Conservation (phyloP, 2,113 vertebrate genomes). For the Hemicordylus capensis region DNA sequence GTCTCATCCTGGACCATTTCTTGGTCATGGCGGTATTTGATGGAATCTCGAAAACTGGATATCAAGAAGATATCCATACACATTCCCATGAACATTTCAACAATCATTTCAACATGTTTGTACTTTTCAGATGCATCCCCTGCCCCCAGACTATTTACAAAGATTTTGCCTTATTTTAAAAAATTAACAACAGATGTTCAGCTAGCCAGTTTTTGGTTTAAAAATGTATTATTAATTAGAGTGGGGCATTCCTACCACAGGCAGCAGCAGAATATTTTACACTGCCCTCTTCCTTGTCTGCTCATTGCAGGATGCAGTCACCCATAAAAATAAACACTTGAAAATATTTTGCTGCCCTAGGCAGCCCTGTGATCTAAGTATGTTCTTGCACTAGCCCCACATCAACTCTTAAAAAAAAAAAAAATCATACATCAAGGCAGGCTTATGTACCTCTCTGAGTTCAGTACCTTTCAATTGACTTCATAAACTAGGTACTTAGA, state of each 20-base stretch:
- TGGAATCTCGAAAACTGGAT: no score
- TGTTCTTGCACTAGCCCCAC: conserved; percentile 10
- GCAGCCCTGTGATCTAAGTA: conserved; percentile 11
- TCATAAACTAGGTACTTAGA: background rate
- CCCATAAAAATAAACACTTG: conserved; percentile 32
- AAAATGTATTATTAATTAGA: background rate
- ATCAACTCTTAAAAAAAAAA: conserved; percentile 19
- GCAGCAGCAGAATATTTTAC: background rate
- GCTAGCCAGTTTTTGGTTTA: no score
- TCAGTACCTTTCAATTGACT: background rate
- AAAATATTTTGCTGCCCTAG: background rate
- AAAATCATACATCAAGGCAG: background rate
- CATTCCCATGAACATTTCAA: no score
- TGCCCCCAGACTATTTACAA: no score
- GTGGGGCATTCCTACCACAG: background rate
- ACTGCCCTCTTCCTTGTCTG: background rate
- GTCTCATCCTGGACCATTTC: no score
- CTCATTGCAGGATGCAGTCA: background rate
- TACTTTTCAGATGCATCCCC: no score
- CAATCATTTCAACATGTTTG: no score
- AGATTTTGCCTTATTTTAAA: no score
- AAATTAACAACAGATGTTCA: no score
- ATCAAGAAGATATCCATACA: no score
- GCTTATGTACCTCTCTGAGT: background rate
- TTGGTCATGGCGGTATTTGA: no score